These are phyloP conservation scores for Pipistrellus pygmaeus DNA, from an alignment of 2,797 vertebrate species.

Conservation along the genomic window DNA sequence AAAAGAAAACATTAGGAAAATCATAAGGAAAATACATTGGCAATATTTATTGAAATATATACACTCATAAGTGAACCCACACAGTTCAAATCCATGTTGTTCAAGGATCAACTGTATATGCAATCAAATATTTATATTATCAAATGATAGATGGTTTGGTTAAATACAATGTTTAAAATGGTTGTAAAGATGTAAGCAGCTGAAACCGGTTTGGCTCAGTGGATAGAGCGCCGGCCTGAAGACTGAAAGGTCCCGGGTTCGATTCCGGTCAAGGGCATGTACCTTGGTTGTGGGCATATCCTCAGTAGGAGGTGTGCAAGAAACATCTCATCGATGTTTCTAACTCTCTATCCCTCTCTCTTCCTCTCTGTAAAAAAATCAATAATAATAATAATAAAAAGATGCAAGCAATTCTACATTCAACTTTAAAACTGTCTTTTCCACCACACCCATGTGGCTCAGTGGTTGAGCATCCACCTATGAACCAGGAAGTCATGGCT, in stretches of 20 bases:
- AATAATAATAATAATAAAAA: too few relatives aligned
- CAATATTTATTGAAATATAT: neutral
- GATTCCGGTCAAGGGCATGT: too few relatives aligned
- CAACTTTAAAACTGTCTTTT: constrained; percentile 21
- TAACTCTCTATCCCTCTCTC: too few relatives aligned
- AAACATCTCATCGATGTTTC: too few relatives aligned
- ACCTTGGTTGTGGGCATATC: too few relatives aligned
- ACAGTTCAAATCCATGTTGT: neutral
- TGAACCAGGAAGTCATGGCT: neutral
- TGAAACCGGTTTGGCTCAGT: too few relatives aligned
- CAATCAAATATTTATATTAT: neutral
- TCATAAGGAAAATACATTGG: neutral
- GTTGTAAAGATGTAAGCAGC: neutral
- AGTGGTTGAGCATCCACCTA: neutral
- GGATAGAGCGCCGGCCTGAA: too few relatives aligned
- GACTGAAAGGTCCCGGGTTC: too few relatives aligned
- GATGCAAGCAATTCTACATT: neutral
- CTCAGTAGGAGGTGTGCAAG: too few relatives aligned
- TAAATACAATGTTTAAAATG: neutral
- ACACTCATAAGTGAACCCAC: neutral
- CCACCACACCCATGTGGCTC: too few relatives aligned
- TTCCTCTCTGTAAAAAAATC: too few relatives aligned
- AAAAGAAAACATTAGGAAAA: neutral
- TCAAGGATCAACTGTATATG: neutral
- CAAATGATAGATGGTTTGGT: neutral